Base-by-base conservation (phyloP, 2,888 invertebrate species). In the Neelides folsomi region DNA sequence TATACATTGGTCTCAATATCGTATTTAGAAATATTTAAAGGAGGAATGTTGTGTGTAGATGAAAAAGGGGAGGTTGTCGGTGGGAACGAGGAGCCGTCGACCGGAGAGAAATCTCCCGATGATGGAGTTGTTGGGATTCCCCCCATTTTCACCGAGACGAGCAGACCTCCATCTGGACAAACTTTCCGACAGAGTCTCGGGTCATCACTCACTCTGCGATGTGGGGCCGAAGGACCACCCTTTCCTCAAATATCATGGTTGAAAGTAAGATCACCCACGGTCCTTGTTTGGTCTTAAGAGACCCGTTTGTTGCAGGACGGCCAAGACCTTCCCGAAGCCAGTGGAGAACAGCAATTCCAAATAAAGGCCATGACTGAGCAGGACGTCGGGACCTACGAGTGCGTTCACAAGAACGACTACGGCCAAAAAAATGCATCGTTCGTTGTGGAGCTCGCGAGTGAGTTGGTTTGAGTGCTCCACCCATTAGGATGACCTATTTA, bases 181-280 rank as follows among this genome's bases (percentile, higher is more conserved):
- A 50, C 46, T 20, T 54, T 58, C 41, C 49, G 52, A 41, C 54
- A 51, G 34, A 37, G 35, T 2, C 41, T 54, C 10, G 55, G 55
- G 12, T 53, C 55, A 41, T 51, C 53, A 9, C 45, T 56, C 20
- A 49, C 42, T 8, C 58, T 84, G 46, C 74, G 77, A 43, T 82
- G 82, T 68, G 77, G 78, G 63, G 78, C 82, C 15, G 78, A 79
- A 65, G 83, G 82, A 58, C 72, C 73, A 60, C 83, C 83, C 35
- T 76, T 77, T 70, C 83, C 83, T 12, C 77, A 78, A 62, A 77
- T 84, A 53, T 75, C 77, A 39, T 83, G 83, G 83, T 81, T 77
- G 65, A 78, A 77, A 42, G n/a, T 52, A 12, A 53, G 42, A 55
- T 58, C 13, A 52, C 27, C 27, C 7, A 3, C 4, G 4, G 3